Base-by-base conservation (phyloP, 92 coral and sea anemone species). In the Actinostola sp. region DNA sequence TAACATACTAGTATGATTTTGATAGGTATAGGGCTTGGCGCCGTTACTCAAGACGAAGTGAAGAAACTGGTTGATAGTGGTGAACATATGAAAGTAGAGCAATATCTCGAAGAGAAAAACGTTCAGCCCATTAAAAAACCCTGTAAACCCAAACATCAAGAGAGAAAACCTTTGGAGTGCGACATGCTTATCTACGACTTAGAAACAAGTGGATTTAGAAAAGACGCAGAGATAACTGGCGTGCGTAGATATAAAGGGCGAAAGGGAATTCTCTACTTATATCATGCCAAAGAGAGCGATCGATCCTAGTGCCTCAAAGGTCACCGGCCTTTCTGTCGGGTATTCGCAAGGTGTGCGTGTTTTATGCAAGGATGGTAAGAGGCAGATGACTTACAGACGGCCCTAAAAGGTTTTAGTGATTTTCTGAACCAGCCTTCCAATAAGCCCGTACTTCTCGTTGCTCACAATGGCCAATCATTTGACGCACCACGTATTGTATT, bases 141-240 rank as follows among this genome's bases (percentile, higher is more conserved):
- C 33, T 8, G 17, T 23, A 8, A 57, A 57, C 8, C 10, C 3
- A 46, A 46, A 2, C 53, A 13, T 19, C 17, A 46, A 46, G 15
- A 4, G 8, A 6, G 2, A 17, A 57, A 7, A 20, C 3, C 34
- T 2, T 29, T n/a, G 34, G 7, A 52, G 60, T n/a, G 29, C n/a
- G n/a, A n/a, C 21, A 4, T 8, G 10, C 31, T 57, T 26, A 57
- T n/a, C 16, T 57, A 20, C 31, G 63, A 57, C 17, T 6, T 57
- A 2, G 63, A 31, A n/a, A 57, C 63, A 8, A 57, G 7, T 13
- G 38, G 63, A 4, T n/a, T 57, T 4, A 20, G 31, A 7, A 27
- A 20, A 57, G 34, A 57, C 5, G 63, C 63, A 3, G 63, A 57
- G 17, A 8, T 57, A 57, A n/a, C 31, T 57, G 6, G 7, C 63